Base-by-base conservation (phyloP, 2,888 invertebrate genomes). In the Coronaproctus castanopsis region DNA sequence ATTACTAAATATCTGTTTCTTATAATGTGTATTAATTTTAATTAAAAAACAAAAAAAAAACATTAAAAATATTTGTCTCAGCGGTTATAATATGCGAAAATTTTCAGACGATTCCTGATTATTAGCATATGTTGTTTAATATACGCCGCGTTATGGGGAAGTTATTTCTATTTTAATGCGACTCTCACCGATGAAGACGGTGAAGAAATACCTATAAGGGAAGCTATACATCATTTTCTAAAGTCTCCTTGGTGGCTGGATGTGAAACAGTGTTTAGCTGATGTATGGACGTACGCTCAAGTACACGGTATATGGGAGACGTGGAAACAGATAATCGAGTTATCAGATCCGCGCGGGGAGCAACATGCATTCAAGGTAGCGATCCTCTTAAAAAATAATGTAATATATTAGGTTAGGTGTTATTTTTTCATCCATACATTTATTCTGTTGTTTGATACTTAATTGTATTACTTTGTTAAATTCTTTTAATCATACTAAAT, bases 271-370 rank as follows among this genome's bases (percentile, higher is more conserved):
- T 71, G 72, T 21, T 69, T 92, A 1, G 71, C 77, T 19, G 85
- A 87, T 60, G 80, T 86, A 0, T 90, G 85, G 74, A 77, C 78
- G 55, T 87, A 83, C 69, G 86, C 84, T 0, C 82, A 83, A 68
- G 82, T 84, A 66, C 84, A 93, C 69, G 95, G 95, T 61, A 93
- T 85, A 85, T 79, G 79, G 68, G 87, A 86, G 67, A 82, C 89
- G 0, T 92, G 87, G 87, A 82, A 84, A 66, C 86, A 90, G 70
- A 76, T 93, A 21, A 79, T 89, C 5, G 86, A 89, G 63, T 76
- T 87, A 14, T 80, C 90, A 3, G 95, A 96, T 74, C 88, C 90
- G 0, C 82, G 85, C 66, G 95, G 93, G 1, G 92, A 93, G 71
- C 81, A 85, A 63, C 89, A 91, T 71, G 87, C 95, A 1, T 85